Conservation (phyloP, 35 echinoderm and acorn worm genomes). For the Antedon bifida region DNA sequence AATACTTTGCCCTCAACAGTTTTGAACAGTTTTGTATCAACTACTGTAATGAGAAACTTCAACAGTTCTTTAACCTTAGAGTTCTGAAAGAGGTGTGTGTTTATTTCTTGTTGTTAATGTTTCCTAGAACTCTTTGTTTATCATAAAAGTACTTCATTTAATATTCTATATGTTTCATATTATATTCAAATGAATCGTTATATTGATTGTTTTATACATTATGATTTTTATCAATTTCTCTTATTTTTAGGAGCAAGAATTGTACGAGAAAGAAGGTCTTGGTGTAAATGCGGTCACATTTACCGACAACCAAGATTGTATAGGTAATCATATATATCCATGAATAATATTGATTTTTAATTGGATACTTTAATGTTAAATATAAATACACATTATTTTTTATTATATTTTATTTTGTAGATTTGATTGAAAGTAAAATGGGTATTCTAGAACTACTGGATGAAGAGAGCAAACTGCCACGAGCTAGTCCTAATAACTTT, state of each 20-base stretch:
- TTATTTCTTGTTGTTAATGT: not conserved
- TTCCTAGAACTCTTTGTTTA: not conserved
- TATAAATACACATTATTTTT: not conserved
- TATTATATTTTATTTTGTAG: constrained; percentile 7
- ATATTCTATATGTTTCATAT: not conserved
- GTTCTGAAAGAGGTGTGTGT: constrained; percentile 83
- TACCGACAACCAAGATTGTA: constrained; percentile 91
- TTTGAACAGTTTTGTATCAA: constrained; percentile 99
- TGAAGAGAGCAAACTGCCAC: constrained; percentile 91
- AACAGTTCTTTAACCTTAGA: constrained; percentile 95
- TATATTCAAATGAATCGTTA: not conserved
- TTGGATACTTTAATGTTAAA: not conserved
- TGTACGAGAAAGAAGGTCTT: constrained; percentile 82
- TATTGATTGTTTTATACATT: not conserved
- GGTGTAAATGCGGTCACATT: constrained; percentile 73
- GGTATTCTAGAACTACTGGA: constrained; percentile 89
- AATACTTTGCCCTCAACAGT: constrained; percentile 93
- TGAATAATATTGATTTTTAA: not conserved
- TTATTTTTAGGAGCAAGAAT: constrained; percentile 82
- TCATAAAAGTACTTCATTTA: not conserved
- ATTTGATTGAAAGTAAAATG: constrained; percentile 65
- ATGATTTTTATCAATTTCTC: no score
- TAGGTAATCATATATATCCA: constrained; percentile 30
- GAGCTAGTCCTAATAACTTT: constrained; percentile 89
- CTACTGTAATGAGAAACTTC: constrained; percentile 96